phyloP scores from a whole-genome alignment of 2,113 vertebrate species.

The Rhipidura dahli region DNA sequence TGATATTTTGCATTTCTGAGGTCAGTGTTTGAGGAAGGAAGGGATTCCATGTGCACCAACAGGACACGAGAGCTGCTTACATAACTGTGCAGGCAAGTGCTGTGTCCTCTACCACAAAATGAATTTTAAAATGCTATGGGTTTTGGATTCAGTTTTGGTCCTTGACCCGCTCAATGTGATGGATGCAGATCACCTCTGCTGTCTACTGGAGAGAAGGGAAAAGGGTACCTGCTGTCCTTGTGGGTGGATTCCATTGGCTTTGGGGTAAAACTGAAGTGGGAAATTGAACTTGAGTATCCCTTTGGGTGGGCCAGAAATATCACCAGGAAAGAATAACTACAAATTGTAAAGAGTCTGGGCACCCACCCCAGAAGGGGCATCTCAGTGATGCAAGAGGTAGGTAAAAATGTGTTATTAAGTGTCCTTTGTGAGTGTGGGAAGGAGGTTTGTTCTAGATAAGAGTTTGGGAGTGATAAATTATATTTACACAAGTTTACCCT shows the following conservation, averaged over 20 bases:
- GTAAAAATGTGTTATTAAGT: neutral
- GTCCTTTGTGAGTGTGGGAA: neutral
- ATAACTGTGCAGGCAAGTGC: neutral
- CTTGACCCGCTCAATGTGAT: neutral
- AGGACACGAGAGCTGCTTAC: neutral
- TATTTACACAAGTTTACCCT: neutral
- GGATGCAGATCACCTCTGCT: neutral
- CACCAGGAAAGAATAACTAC: neutral
- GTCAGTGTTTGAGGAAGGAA: neutral
- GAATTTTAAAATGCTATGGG: neutral
- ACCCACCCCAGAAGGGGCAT: neutral
- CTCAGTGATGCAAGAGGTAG: neutral
- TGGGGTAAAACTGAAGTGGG: neutral
- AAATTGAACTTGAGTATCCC: neutral
- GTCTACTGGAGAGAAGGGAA: neutral
- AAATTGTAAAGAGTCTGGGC: neutral
- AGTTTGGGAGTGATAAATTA: neutral
- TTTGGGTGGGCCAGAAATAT: neutral
- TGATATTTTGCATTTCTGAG: neutral
- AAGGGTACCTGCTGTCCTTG: neutral
- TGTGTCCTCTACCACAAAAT: neutral
- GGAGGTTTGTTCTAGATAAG: neutral
- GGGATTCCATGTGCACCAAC: rapidly evolving
- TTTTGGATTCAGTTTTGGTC: neutral
- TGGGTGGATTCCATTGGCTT: neutral